These are phyloP conservation scores for Acanthisitta chloris DNA, from an alignment of 2,113 vertebrate species.

Conservation along the genomic window DNA sequence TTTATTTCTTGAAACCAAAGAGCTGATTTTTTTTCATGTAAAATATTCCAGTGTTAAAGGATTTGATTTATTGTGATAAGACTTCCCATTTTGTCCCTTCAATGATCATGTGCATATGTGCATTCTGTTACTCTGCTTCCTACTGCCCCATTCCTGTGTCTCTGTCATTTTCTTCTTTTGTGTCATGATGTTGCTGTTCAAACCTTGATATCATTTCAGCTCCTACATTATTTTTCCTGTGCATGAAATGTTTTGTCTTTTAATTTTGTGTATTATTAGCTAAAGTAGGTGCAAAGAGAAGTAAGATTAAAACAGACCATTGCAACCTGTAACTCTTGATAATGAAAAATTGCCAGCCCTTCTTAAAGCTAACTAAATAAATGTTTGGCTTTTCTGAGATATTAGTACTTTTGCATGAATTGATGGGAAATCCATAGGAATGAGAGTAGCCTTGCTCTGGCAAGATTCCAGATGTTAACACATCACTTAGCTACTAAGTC, in stretches of 20 bases:
- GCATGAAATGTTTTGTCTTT: background rate
- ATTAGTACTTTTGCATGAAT: background rate
- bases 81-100: background rate
- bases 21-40: background rate
- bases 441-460: background rate
- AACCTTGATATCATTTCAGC: background rate
- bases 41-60: background rate
- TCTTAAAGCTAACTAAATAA: background rate
- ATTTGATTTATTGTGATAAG: background rate
- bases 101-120: background rate
- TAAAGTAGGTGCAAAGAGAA: background rate
- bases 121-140: background rate
- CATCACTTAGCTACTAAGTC: background rate
- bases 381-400: background rate
- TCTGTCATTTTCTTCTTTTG: background rate
- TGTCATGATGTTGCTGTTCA: background rate
- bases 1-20: background rate
- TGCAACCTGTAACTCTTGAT: background rate
- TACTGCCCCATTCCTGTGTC: background rate
- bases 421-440: background rate
- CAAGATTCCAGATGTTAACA: background rate
- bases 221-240: background rate
- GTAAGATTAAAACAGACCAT: background rate
- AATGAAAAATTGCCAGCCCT: background rate
- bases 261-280: background rate